phyloP scores from a whole-genome alignment of 2,888 invertebrate species.

The Clostera curtula region DNA sequence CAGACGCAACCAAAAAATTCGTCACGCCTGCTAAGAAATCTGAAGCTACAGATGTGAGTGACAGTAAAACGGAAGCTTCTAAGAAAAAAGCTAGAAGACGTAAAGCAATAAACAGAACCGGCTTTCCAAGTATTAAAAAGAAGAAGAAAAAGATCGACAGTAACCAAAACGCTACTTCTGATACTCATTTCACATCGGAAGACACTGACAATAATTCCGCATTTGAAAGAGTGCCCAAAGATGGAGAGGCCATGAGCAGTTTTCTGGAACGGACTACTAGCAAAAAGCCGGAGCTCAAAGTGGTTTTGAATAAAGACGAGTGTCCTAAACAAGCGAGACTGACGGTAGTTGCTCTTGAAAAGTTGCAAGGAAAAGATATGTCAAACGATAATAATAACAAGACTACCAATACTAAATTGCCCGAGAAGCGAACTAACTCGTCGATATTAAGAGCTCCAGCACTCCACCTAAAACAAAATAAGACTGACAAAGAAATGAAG shows the following conservation, averaged over 20 bases:
- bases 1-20: slow-evolving; percentile 43
- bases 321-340: slow-evolving; percentile 71
- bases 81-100: slow-evolving; percentile 77
- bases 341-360: slow-evolving; percentile 77
- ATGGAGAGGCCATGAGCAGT: slow-evolving; percentile 79
- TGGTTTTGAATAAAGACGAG: slow-evolving; percentile 67
- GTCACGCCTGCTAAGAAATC: slow-evolving; percentile 37
- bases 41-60: slow-evolving; percentile 35
- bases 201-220: slow-evolving; percentile 61
- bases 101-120: slow-evolving; percentile 89
- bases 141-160: slow-evolving; percentile 82
- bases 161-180: slow-evolving; percentile 37
- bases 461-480: slow-evolving; percentile 56
- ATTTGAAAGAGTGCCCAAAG: slow-evolving; percentile 81
- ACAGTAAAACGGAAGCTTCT: slow-evolving; percentile 37
- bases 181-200: slow-evolving; percentile 52
- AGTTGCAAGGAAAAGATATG: slow-evolving; percentile 70
- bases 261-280: slow-evolving; percentile 77
- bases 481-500: slow-evolving; percentile 54
- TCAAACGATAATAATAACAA: slow-evolving; percentile 36
- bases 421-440: slow-evolving; percentile 37
- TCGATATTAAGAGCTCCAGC: slow-evolving; percentile 63
- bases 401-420: slow-evolving; percentile 22
- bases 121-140: slow-evolving; percentile 88
- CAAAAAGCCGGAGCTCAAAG: slow-evolving; percentile 62